These are phyloP conservation scores for Ibidorhyncha struthersii DNA, from an alignment of 2,113 vertebrate genomes.

Conservation along the genomic window DNA sequence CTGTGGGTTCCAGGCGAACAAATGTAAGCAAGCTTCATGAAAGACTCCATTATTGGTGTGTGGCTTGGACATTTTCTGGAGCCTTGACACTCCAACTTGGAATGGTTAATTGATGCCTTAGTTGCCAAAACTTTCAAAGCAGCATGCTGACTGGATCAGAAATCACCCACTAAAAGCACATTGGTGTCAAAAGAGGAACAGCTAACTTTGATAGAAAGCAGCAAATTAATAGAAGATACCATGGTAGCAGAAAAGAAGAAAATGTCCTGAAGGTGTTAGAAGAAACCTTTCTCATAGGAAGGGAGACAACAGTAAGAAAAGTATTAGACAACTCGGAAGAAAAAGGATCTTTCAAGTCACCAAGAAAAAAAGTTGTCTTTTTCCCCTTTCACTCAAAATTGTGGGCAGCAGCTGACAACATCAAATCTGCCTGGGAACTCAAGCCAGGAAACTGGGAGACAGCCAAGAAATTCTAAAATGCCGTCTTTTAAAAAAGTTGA, in stretches of 20 bases:
- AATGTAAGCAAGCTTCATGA: slow-evolving; percentile 28
- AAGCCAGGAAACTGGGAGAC: slow-evolving; percentile 12
- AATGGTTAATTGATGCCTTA: neutral
- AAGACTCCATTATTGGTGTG: slow-evolving; percentile 1
- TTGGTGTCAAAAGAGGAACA: neutral
- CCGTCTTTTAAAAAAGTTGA: neutral
- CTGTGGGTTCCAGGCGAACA: neutral
- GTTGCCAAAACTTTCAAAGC: slow-evolving; percentile 26
- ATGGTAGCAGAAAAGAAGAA: neutral
- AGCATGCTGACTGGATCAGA: neutral
- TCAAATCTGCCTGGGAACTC: slow-evolving; percentile 7
- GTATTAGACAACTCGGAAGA: neutral
- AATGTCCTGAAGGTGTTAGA: neutral
- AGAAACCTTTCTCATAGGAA: neutral
- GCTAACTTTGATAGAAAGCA: neutral
- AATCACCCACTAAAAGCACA: neutral
- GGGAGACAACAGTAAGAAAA: neutral
- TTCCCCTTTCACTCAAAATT: neutral
- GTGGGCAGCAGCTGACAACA: slow-evolving; percentile 3
- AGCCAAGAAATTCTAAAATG: slow-evolving; percentile 34
- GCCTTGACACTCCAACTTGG: neutral
- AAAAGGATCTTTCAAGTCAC: neutral
- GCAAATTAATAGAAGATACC: neutral
- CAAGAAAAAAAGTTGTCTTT: neutral
- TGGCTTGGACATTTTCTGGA: slow-evolving; percentile 17